Conservation (phyloP, 2,888 invertebrate species). For the Lasiommata megera region DNA sequence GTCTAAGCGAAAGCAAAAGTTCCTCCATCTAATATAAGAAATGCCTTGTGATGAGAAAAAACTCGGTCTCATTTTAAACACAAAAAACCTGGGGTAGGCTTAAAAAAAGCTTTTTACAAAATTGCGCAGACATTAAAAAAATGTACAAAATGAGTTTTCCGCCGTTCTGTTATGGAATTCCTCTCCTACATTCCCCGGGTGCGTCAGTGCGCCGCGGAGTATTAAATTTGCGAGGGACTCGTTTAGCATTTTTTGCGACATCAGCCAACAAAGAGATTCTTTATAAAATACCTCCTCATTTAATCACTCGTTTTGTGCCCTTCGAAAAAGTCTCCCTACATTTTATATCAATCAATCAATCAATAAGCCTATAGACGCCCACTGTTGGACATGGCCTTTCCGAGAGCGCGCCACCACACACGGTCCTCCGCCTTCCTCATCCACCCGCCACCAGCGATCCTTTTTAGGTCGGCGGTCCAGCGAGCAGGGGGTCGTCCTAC, state of each 20-base stretch:
- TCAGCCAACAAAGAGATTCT: conserved; percentile 10
- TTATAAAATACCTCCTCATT: conserved; percentile 7
- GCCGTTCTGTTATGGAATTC: neutral
- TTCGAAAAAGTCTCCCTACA: neutral
- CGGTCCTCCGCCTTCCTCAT: too few species aligned
- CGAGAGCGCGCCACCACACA: too few species aligned
- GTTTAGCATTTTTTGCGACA: conserved; percentile 10
- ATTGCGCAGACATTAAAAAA: conserved; percentile 2
- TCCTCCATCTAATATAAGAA: too few species aligned
- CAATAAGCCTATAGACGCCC: too few species aligned
- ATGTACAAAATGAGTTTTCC: conserved; percentile 10
- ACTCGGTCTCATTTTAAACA: neutral
- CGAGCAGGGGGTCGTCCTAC: too few species aligned
- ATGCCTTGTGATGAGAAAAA: too few species aligned
- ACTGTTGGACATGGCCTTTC: too few species aligned
- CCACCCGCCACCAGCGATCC: too few species aligned
- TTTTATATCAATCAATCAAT: neutral
- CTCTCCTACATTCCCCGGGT: conserved; percentile 13
- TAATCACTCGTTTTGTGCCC: neutral
- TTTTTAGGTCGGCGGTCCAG: too few species aligned
- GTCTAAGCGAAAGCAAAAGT: too few species aligned
- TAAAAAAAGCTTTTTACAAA: conserved; percentile 6
- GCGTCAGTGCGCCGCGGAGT: conserved; percentile 2
- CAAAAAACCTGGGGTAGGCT: neutral
- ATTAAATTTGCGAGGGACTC: conserved; percentile 14